A percentile compares a stretch with the other conserved stretches of the same genome.
Evolutionary conservation across 2,113 vertebrate species (phyloP).

Genomic region (Dendrocopos noguchii): DNA sequence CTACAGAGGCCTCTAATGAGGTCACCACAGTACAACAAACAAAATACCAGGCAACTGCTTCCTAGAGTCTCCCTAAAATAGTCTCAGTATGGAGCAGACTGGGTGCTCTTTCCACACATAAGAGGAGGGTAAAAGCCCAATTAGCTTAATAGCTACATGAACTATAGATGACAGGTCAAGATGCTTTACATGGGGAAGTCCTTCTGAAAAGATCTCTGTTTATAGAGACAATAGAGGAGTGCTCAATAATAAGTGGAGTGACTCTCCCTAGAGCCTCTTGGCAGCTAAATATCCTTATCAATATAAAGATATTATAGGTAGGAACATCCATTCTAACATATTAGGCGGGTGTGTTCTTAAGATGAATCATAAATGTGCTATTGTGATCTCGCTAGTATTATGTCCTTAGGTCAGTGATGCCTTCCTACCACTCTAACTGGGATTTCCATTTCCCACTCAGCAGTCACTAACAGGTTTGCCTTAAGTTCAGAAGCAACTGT

Average conservation of each 20-base stretch:
- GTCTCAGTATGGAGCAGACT: neutral
- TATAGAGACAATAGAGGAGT: neutral
- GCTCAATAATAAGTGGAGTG: neutral
- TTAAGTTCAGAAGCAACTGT: neutral
- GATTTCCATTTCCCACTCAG: neutral
- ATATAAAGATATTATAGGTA: neutral
- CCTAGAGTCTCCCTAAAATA: neutral
- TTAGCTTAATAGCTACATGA: neutral
- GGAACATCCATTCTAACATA: neutral
- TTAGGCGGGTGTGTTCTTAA: neutral
- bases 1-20: neutral
- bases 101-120: neutral
- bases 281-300: neutral
- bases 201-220: neutral
- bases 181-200: neutral
- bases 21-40: neutral
- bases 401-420: neutral
- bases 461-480: neutral
- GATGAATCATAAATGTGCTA: neutral
- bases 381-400: neutral
- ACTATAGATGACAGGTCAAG: neutral
- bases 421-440: neutral
- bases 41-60: neutral
- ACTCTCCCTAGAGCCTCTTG: neutral
- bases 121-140: neutral